Conservation (phyloP, 2,113 vertebrate species). For the Takifugu flavidus region DNA sequence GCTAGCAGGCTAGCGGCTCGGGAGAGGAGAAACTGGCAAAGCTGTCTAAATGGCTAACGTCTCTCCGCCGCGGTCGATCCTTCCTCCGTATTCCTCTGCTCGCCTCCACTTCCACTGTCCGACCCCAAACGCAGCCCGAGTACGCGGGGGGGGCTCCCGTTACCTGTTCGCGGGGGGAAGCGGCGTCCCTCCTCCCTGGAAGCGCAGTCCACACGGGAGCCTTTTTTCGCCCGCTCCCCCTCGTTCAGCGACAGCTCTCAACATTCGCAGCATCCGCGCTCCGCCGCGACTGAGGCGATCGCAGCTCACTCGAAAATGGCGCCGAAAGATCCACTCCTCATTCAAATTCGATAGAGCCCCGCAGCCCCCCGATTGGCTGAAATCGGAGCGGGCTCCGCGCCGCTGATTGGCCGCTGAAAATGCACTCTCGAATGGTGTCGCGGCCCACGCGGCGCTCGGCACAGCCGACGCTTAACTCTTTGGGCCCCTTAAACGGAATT, state of each 20-base stretch:
- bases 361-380: constrained; percentile 75
- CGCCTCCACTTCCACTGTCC: neutral
- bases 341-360: constrained; percentile 96
- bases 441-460: constrained; percentile 66
- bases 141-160: neutral
- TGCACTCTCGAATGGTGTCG: constrained; percentile 80
- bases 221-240: constrained; percentile 27
- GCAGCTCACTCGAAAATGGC: constrained; percentile 97
- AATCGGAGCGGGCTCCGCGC: constrained; percentile 68
- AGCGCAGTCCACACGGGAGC: constrained; percentile 30
- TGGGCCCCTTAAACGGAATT: neutral
- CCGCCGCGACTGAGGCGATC: constrained; percentile 78
- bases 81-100: constrained; percentile 19
- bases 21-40: constrained; percentile 47
- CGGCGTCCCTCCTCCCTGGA: neutral
- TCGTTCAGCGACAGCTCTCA: constrained; percentile 41
- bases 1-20: constrained; percentile 58
- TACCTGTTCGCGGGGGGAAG: neutral
- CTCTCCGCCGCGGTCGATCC: constrained; percentile 51
- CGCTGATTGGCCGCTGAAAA: constrained; percentile 72
- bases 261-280: constrained; percentile 60
- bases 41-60: constrained; percentile 66
- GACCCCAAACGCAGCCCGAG: too few relatives aligned
- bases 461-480: constrained; percentile 48
- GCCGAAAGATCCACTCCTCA: constrained; percentile 95